phyloP scores from a whole-genome alignment of 2,888 invertebrate species.

The Cordylochernes scorpioides region DNA sequence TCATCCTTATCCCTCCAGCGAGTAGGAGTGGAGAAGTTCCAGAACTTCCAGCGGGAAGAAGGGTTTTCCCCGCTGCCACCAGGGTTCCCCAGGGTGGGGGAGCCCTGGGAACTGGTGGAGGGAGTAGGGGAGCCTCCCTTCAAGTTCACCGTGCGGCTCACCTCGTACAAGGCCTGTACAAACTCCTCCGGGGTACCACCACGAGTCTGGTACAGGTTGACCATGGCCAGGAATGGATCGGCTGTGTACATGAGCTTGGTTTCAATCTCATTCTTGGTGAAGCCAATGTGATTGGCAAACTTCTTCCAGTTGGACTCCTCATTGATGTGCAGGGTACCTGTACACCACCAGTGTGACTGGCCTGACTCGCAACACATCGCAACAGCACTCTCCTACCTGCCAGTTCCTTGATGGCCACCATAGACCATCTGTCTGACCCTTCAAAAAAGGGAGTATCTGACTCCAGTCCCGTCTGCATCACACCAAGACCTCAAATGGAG shows the following conservation, averaged over 20 bases:
- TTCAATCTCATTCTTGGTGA: slow-evolving; percentile 18
- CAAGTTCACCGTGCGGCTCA: slow-evolving; percentile 15
- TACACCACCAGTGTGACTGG: no score
- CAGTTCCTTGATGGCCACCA: slow-evolving; percentile 16
- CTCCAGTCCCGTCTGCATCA: slow-evolving; percentile 6
- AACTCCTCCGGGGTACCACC: slow-evolving; percentile 19
- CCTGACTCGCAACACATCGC: no score
- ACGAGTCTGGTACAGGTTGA: slow-evolving; percentile 16
- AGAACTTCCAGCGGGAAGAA: slow-evolving; percentile 1
- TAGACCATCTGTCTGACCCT: slow-evolving; percentile 16
- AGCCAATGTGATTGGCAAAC: slow-evolving; percentile 18
- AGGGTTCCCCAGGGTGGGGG: slow-evolving; percentile 1
- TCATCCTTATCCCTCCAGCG: slow-evolving; percentile 3
- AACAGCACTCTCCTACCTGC: slow-evolving; percentile 12
- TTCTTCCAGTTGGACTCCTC: slow-evolving; percentile 18
- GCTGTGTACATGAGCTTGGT: slow-evolving; percentile 14
- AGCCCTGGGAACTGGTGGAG: slow-evolving; percentile 1
- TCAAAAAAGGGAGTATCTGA: slow-evolving; percentile 5
- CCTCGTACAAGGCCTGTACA: slow-evolving; percentile 17
- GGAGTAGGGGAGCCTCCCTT: slow-evolving; percentile 1
- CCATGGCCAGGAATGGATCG: slow-evolving; percentile 17
- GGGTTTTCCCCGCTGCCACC: slow-evolving; percentile 2
- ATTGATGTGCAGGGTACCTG: slow-evolving; percentile 16
- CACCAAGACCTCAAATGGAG: neutral
- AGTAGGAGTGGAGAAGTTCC: neutral